Evolutionary conservation across 2,113 vertebrate species (phyloP).

Genomic region (Hippolais icterina): DNA sequence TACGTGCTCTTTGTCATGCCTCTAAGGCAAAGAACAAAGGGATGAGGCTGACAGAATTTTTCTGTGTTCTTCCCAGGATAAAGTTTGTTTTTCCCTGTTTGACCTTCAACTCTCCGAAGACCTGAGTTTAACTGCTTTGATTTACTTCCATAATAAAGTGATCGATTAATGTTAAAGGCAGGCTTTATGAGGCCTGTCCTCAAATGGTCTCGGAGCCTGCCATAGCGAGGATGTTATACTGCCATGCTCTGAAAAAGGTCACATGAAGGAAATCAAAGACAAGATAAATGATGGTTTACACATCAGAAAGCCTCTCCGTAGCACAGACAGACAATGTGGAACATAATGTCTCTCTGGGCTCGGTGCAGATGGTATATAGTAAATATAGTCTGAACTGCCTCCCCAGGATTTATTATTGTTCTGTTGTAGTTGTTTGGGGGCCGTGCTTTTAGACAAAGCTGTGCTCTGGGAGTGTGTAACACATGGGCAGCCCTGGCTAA

Average conservation of each 20-base stretch:
- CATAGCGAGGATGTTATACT: constrained; percentile 48
- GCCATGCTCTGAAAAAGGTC: constrained; percentile 56
- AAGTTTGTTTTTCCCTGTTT: constrained; percentile 42
- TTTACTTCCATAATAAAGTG: constrained; percentile 69
- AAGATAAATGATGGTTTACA: constrained; percentile 65
- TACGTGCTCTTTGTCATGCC: not conserved
- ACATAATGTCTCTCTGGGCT: constrained; percentile 47
- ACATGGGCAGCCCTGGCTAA: not conserved
- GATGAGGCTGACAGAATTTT: not conserved
- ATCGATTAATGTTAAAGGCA: constrained; percentile 67
- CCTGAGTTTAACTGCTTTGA: constrained; percentile 56
- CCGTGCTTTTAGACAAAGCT: constrained; percentile 17
- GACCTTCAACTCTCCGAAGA: constrained; percentile 64
- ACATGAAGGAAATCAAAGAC: constrained; percentile 65
- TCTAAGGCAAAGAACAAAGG: not conserved
- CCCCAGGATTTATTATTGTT: constrained; percentile 17
- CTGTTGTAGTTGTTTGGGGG: not conserved
- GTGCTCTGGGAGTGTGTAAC: not conserved
- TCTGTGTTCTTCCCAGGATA: constrained; percentile 35
- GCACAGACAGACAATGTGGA: constrained; percentile 32
- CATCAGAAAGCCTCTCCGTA: constrained; percentile 36
- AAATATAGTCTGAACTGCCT: constrained; percentile 55
- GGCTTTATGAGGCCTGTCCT: constrained; percentile 65
- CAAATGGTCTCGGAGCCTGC: constrained; percentile 1
- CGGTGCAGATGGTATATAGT: constrained; percentile 39